Percentiles rank a stretch among this genome's conserved stretches.
These are phyloP conservation scores for Bombus confusus DNA, from an alignment of 1,140 invertebrate genomes.

Conservation along the genomic window DNA sequence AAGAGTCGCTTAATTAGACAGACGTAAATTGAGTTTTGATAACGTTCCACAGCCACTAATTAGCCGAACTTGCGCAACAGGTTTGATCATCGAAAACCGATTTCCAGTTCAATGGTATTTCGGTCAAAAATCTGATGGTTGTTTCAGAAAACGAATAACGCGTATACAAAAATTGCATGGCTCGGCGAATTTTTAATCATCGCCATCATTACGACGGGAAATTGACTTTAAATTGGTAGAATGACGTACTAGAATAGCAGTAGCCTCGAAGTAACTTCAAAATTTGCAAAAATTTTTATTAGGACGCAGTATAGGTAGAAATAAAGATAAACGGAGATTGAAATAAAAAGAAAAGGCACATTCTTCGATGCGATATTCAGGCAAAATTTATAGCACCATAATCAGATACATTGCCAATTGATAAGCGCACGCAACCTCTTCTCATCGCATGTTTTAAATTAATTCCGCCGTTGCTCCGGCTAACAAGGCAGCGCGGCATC, in stretches of 20 bases:
- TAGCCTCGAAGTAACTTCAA: no score
- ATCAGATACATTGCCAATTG: neutral
- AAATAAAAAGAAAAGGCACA: neutral
- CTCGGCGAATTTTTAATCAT: no score
- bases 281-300: no score
- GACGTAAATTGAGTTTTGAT: slow-evolving; percentile 63
- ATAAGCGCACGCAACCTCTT: neutral
- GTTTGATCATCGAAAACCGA: slow-evolving; percentile 3
- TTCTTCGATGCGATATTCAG: neutral
- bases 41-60: slow-evolving; percentile 50
- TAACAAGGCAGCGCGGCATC: neutral
- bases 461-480: neutral
- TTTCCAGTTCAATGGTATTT: neutral
- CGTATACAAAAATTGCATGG: no score
- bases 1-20: slow-evolving; percentile 53
- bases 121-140: neutral
- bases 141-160: no score
- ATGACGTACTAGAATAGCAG: no score
- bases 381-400: no score
- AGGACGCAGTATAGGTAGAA: no score
- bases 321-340: neutral
- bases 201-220: no score
- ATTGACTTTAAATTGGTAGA: no score
- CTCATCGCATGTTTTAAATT: neutral
- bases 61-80: slow-evolving; percentile 32